These are phyloP conservation scores for Peromyscus maniculatus DNA, from an alignment of 2,113 vertebrate genomes.

Conservation along the genomic window DNA sequence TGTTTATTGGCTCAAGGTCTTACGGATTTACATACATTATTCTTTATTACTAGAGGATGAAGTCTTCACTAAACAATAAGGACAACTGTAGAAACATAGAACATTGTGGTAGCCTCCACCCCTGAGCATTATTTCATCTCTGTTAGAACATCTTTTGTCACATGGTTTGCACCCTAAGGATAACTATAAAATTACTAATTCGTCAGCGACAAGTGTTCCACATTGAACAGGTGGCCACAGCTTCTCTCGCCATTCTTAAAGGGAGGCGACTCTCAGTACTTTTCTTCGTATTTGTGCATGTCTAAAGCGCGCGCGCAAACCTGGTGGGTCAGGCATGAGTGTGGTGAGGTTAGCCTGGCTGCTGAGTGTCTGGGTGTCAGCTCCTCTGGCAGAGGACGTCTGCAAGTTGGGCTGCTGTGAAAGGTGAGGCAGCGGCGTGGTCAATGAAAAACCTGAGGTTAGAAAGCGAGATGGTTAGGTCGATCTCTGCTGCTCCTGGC, in stretches of 20 bases:
- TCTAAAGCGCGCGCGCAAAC: constrained; percentile 75
- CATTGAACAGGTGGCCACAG: fast-evolving
- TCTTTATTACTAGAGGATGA: background rate
- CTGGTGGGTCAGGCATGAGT: constrained; percentile 66
- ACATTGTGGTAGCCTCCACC: background rate
- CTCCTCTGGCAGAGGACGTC: constrained; percentile 7
- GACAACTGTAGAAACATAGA: no score
- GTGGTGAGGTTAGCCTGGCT: constrained; percentile 35
- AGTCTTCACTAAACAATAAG: background rate
- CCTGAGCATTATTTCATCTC: background rate
- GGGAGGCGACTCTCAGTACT: fast-evolving
- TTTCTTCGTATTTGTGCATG: background rate
- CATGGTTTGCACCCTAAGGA: background rate
- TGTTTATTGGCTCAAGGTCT: background rate
- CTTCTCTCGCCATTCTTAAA: background rate
- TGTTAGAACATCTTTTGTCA: fast-evolving
- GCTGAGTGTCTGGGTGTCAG: constrained; percentile 54
- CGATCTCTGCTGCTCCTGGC: fast-evolving
- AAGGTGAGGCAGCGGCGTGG: background rate
- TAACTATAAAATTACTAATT: background rate
- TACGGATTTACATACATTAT: background rate
- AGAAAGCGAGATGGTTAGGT: constrained; percentile 64
- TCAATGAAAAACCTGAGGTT: constrained; percentile 52
- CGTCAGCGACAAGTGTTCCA: background rate
- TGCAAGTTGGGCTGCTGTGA: background rate